phyloP scores from a whole-genome alignment of 2,797 vertebrate genomes.

The Thalassophryne amazonica region DNA sequence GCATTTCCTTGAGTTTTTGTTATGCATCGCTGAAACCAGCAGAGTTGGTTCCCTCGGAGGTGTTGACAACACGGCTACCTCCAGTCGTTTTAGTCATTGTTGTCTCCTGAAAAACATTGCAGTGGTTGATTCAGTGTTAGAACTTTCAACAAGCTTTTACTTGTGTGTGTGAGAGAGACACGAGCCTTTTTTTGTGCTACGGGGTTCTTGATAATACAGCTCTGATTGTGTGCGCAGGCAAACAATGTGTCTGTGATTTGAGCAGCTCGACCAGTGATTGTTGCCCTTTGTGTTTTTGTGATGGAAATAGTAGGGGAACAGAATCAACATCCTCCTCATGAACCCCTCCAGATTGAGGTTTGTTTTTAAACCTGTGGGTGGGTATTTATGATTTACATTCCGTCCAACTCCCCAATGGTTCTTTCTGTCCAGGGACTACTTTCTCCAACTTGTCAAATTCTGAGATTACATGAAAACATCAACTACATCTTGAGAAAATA shows the following conservation, averaged over 20 bases:
- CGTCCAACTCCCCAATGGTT: background rate
- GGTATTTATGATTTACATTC: background rate
- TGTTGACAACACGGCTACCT: constrained; percentile 19
- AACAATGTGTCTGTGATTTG: constrained; percentile 65
- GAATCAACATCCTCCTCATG: constrained; percentile 29
- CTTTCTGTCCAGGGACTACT: background rate
- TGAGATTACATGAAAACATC: background rate
- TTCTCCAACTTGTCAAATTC: constrained; percentile 7
- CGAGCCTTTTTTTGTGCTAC: constrained; percentile 23
- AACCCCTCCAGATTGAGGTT: constrained; percentile 15
- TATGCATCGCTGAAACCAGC: background rate
- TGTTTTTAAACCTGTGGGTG: constrained; percentile 14
- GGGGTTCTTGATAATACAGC: constrained; percentile 47
- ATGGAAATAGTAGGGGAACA: constrained; percentile 25
- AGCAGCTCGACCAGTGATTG: constrained; percentile 53
- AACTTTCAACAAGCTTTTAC: constrained; percentile 41
- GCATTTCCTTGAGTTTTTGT: background rate
- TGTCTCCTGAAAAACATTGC: constrained; percentile 6
- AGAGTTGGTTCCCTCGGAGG: background rate
- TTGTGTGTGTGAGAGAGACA: constrained; percentile 33
- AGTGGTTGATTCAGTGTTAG: constrained; percentile 7
- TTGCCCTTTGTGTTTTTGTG: constrained; percentile 31
- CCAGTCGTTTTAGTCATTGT: constrained; percentile 20
- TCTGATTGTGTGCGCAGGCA: constrained; percentile 65
- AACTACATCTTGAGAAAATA: too few species aligned